phyloP scores from a whole-genome alignment of 2,888 invertebrate genomes.

The Metellina segmentata region DNA sequence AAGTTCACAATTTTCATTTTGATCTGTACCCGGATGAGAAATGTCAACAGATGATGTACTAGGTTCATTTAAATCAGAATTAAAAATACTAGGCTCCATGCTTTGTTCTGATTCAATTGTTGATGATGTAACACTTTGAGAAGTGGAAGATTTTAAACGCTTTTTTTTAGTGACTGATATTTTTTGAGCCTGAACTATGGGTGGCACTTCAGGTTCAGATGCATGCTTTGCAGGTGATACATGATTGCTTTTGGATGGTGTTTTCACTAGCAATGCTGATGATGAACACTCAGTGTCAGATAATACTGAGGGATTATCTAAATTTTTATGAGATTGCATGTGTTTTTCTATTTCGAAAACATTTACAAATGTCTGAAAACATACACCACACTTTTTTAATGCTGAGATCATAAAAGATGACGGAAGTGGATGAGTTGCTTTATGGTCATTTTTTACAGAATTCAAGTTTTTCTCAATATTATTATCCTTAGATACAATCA shows the following conservation, averaged over 20 bases:
- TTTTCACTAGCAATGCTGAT: neutral
- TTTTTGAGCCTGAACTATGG: neutral
- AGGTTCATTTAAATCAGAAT: neutral
- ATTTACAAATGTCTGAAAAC: conserved; percentile 38
- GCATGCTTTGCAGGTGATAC: neutral
- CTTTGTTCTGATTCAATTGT: neutral
- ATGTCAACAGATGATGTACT: neutral
- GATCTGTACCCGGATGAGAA: neutral
- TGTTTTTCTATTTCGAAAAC: conserved; percentile 54
- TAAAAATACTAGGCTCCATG: neutral
- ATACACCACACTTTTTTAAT: conserved; percentile 64
- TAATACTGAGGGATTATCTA: neutral
- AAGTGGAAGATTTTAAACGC: neutral
- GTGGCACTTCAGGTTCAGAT: neutral
- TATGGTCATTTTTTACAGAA: neutral
- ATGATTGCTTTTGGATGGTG: neutral
- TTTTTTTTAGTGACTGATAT: neutral
- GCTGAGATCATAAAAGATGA: neutral
- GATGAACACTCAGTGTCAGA: neutral
- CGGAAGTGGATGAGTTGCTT: neutral
- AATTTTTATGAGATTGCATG: conserved; percentile 24
- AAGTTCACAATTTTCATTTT: neutral
- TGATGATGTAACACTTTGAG: neutral
- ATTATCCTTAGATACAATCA: neutral
- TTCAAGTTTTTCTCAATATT: neutral